Evolutionary conservation across 2,888 invertebrate genomes (phyloP).

Genomic region (Leptopilina myrica): DNA sequence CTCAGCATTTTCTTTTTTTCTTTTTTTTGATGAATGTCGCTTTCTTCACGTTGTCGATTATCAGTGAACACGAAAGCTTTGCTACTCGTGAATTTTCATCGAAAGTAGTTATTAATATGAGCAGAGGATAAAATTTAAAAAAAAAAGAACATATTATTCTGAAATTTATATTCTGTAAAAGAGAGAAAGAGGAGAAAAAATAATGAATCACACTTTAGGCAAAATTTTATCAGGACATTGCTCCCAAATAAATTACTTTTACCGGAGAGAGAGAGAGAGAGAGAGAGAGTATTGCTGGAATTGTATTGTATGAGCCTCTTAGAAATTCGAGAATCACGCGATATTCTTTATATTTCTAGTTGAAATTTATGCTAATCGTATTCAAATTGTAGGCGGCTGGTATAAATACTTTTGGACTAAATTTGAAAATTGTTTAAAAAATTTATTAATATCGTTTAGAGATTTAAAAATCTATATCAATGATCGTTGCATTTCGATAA

Average conservation of each 20-base stretch:
- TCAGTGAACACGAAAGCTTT: conserved; percentile 1
- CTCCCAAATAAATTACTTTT: conserved; percentile 5
- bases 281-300: not conserved
- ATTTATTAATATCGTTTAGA: no score
- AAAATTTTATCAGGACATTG: conserved; percentile 6
- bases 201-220: no score
- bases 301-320: not conserved
- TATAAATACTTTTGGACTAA: no score
- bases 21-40: not conserved
- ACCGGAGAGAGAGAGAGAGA: not conserved
- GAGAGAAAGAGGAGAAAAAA: no score
- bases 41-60: conserved; percentile 30
- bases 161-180: no score
- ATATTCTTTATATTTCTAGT: conserved; percentile 3
- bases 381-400: not conserved
- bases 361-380: conserved; percentile 15
- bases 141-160: not conserved
- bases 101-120: not conserved
- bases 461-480: no score
- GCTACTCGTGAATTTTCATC: conserved; percentile 4
- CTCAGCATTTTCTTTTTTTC: conserved; percentile 6
- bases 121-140: not conserved
- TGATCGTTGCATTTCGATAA: no score
- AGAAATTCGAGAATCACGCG: conserved; percentile 20
- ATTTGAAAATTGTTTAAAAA: no score